Evolutionary conservation across 1,140 invertebrate species (phyloP).

Genomic region (Matsumurasca onukii): DNA sequence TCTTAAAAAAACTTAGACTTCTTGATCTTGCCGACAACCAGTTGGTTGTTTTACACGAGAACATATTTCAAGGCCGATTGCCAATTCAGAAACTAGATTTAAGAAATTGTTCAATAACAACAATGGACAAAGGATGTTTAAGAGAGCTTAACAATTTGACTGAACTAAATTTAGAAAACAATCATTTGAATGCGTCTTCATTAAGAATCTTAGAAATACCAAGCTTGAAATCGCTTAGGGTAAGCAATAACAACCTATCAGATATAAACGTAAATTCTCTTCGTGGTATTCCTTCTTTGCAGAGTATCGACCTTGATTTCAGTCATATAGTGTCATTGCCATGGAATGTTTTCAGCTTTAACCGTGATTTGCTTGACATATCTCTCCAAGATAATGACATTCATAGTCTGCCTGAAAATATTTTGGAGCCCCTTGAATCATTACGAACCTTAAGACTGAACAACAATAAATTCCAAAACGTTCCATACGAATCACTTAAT

Average conservation of each 20-base stretch:
- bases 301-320: slow-evolving; percentile 66
- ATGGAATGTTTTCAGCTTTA: slow-evolving; percentile 67
- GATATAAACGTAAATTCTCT: slow-evolving; percentile 65
- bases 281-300: slow-evolving; percentile 70
- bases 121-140: slow-evolving; percentile 65
- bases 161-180: slow-evolving; percentile 70
- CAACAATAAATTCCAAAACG: slow-evolving; percentile 67
- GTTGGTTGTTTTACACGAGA: slow-evolving; percentile 54
- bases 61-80: slow-evolving; percentile 60
- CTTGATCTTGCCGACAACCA: slow-evolving; percentile 65
- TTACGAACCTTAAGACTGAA: slow-evolving; percentile 75
- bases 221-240: slow-evolving; percentile 65
- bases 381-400: slow-evolving; percentile 69
- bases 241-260: slow-evolving; percentile 72
- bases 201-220: slow-evolving; percentile 69
- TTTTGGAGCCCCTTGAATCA: slow-evolving; percentile 68
- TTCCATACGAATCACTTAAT: slow-evolving; percentile 74
- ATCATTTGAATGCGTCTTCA: slow-evolving; percentile 66
- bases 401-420: slow-evolving; percentile 60
- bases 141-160: slow-evolving; percentile 62
- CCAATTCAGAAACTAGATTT: slow-evolving; percentile 59
- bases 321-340: slow-evolving; percentile 66
- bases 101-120: slow-evolving; percentile 59
- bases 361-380: slow-evolving; percentile 68
- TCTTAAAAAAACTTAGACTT: slow-evolving; percentile 58